Conservation (phyloP, 2,797 vertebrate genomes). For the Rallus crepitans region DNA sequence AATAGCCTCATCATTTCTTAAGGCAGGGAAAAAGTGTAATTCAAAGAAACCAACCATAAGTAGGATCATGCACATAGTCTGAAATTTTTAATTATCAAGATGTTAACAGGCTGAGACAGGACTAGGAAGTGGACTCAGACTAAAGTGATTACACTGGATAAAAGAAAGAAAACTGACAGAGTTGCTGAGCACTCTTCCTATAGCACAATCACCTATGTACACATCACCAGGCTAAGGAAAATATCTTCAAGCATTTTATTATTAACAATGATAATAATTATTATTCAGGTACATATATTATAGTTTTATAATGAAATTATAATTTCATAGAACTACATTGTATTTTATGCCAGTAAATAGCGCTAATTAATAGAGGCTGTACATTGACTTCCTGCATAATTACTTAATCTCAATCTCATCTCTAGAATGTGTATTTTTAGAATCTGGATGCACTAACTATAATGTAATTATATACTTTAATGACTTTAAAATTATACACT, state of each 20-base stretch:
- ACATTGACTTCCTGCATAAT: background rate
- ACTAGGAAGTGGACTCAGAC: background rate
- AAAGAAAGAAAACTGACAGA: background rate
- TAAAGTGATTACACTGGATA: background rate
- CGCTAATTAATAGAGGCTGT: background rate
- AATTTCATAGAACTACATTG: background rate
- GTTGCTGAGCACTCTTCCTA: background rate
- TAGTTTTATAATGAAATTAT: background rate
- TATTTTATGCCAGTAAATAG: conserved; percentile 6
- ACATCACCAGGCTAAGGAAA: background rate
- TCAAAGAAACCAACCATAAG: background rate
- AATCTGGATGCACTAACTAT: background rate
- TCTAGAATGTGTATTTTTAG: conserved; percentile 16
- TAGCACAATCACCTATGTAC: background rate
- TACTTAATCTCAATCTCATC: background rate
- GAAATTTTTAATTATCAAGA: background rate
- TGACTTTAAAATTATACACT: background rate
- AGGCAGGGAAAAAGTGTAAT: background rate
- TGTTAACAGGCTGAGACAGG: background rate
- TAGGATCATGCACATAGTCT: background rate
- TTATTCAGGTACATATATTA: background rate
- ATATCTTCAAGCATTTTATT: background rate
- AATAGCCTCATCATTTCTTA: background rate
- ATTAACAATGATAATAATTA: background rate
- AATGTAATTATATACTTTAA: background rate